These are phyloP conservation scores for Harpegnathos saltator DNA, from an alignment of 1,140 invertebrate species.

Conservation along the genomic window DNA sequence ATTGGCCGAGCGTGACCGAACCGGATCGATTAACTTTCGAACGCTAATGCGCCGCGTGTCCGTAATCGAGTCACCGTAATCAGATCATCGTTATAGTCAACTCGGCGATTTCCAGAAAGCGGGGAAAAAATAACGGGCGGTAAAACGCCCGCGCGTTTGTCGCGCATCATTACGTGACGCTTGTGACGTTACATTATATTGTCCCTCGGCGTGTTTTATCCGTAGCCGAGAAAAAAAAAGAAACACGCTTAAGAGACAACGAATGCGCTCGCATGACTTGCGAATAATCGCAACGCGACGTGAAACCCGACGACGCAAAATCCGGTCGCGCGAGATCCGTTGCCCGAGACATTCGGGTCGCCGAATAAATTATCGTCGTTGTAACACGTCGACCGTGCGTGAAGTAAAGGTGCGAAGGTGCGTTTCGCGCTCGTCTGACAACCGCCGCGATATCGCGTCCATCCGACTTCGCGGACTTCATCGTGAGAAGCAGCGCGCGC, in stretches of 20 bases:
- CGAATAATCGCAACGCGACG: conserved; percentile 30
- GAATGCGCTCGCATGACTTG: conserved; percentile 2
- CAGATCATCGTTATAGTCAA: conserved; percentile 24
- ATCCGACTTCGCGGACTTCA: neutral
- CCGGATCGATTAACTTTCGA: conserved; percentile 40
- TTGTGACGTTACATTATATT: conserved; percentile 41
- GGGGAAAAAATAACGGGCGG: no score
- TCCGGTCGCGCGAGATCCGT: neutral
- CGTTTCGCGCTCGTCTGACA: conserved; percentile 22
- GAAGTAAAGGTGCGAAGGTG: conserved; percentile 30
- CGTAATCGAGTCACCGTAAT: conserved; percentile 38
- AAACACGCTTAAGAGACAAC: no score
- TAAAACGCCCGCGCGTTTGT: conserved; percentile 15
- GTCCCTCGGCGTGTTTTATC: conserved; percentile 1
- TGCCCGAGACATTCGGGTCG: conserved; percentile 36
- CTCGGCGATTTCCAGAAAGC: conserved; percentile 9
- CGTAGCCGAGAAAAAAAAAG: conserved; percentile 23
- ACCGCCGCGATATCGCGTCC: conserved; percentile 12
- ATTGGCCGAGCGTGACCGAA: conserved; percentile 13
- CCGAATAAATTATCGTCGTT: conserved; percentile 26
- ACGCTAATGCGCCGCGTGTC: conserved; percentile 8
- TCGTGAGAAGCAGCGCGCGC: neutral
- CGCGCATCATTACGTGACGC: conserved; percentile 26
- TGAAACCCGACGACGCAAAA: conserved; percentile 37
- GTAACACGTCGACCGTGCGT: neutral